phyloP scores from a whole-genome alignment of 2,888 invertebrate species.

The Cheilosia urbana region DNA sequence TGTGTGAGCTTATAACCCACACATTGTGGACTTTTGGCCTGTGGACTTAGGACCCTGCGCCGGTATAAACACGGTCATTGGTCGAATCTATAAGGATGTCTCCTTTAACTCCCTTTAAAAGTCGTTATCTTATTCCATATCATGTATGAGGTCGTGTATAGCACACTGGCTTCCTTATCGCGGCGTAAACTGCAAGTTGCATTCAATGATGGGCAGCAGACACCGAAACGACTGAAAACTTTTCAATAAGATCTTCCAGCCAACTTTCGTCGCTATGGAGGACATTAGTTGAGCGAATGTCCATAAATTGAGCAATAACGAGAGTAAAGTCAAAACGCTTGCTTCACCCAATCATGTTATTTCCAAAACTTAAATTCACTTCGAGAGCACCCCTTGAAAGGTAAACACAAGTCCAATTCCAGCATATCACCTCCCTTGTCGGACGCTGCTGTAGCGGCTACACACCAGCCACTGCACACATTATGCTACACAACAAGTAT shows the following conservation, averaged over 20 bases:
- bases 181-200: too few species aligned
- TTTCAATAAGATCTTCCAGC: not conserved
- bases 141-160: too few species aligned
- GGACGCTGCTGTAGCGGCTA: constrained; percentile 4
- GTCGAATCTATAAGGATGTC: too few species aligned
- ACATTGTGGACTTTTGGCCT: too few species aligned
- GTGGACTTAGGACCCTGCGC: too few species aligned
- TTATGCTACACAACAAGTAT: constrained; percentile 1
- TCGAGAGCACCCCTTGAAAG: not conserved
- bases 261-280: not conserved
- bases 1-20: too few species aligned
- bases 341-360: not conserved
- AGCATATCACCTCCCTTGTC: constrained; percentile 6
- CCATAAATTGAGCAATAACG: not conserved
- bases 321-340: not conserved
- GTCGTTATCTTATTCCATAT: too few species aligned
- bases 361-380: not conserved
- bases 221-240: too few species aligned
- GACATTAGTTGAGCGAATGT: not conserved
- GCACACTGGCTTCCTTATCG: too few species aligned
- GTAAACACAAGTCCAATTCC: not conserved
- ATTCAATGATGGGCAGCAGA: too few species aligned
- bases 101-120: too few species aligned
- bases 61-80: too few species aligned
- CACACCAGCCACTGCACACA: not conserved